Percentiles rank a stretch among this genome's conserved stretches.
Conservation (phyloP, 2,888 invertebrate genomes). For the Ashinkailepas kermadecensis region DNA sequence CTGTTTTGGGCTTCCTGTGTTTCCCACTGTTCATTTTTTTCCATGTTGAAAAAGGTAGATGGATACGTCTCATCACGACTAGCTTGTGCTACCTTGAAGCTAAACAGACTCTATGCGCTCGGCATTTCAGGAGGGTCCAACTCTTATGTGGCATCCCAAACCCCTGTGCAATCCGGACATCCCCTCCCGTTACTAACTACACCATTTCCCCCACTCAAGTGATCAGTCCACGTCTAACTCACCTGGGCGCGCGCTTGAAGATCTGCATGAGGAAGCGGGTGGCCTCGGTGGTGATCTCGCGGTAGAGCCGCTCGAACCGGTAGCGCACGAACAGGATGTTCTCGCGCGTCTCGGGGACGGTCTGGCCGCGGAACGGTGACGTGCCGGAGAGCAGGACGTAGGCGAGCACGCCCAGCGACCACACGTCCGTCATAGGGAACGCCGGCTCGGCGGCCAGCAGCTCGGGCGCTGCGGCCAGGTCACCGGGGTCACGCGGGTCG, state of each 20-base stretch:
- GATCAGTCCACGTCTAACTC: slow-evolving; percentile 38
- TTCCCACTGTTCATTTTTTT: no score
- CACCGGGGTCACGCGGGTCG: no score
- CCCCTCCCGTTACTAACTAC: no score
- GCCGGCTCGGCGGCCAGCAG: slow-evolving; percentile 78
- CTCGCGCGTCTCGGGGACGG: slow-evolving; percentile 70
- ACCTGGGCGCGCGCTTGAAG: slow-evolving; percentile 89
- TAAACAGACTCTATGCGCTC: no score
- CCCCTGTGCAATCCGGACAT: no score
- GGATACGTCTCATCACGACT: no score
- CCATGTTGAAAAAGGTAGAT: no score
- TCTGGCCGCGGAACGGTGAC: slow-evolving; percentile 78
- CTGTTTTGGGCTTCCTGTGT: no score
- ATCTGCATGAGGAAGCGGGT: slow-evolving; percentile 90
- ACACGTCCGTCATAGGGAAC: slow-evolving; percentile 85
- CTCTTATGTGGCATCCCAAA: no score
- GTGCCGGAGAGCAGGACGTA: slow-evolving; percentile 88
- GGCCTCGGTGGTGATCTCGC: slow-evolving; percentile 87
- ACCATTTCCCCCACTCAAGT: no score
- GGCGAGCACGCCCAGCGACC: slow-evolving; percentile 86
- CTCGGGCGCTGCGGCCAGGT: slow-evolving; percentile 64
- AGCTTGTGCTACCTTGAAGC: no score
- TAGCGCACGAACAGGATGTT: slow-evolving; percentile 88
- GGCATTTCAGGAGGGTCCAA: no score
- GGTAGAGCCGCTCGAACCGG: slow-evolving; percentile 87